phyloP scores from a whole-genome alignment of 2,797 vertebrate species.

The Hylomyscus alleni region DNA sequence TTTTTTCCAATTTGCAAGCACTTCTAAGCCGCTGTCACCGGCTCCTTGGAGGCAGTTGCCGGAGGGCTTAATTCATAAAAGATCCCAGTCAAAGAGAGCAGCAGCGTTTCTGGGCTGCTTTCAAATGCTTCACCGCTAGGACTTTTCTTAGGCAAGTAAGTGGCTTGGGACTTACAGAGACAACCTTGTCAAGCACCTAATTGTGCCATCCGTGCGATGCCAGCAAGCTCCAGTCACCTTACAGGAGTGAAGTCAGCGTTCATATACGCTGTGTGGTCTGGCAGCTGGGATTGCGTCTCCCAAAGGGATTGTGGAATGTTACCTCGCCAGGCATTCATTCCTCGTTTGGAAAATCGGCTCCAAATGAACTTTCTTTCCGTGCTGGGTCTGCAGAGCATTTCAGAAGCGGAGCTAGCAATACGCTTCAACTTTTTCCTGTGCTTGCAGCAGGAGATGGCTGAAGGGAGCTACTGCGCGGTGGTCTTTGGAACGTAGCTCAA shows the following conservation, averaged over 20 bases:
- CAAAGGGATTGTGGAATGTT: conserved; percentile 33
- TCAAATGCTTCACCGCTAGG: conserved; percentile 63
- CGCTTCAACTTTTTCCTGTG: conserved; percentile 45
- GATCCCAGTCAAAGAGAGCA: conserved; percentile 68
- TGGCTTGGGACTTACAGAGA: conserved; percentile 74
- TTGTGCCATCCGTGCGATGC: conserved; percentile 69
- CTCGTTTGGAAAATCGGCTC: conserved; percentile 70
- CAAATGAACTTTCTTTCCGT: conserved; percentile 68
- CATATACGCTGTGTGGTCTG: not conserved
- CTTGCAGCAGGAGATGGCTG: conserved; percentile 36
- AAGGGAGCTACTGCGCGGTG: not conserved
- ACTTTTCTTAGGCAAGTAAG: conserved; percentile 70
- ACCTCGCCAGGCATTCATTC: conserved; percentile 63
- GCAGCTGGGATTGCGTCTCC: not conserved
- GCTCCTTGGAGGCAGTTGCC: conserved; percentile 74
- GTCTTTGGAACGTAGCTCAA: conserved; percentile 40
- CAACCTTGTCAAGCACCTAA: conserved; percentile 64
- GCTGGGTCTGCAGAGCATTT: conserved; percentile 63
- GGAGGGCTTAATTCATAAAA: conserved; percentile 82
- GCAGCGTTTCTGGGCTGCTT: conserved; percentile 69
- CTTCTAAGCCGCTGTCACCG: conserved; percentile 82
- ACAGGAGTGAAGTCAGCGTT: conserved; percentile 28
- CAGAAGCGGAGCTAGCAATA: conserved; percentile 33
- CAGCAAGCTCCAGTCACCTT: conserved; percentile 19
- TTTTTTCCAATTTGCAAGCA: conserved; percentile 84